Evolutionary conservation across 2,113 vertebrate genomes (phyloP).

Genomic region (Hippoglossus stenolepis): DNA sequence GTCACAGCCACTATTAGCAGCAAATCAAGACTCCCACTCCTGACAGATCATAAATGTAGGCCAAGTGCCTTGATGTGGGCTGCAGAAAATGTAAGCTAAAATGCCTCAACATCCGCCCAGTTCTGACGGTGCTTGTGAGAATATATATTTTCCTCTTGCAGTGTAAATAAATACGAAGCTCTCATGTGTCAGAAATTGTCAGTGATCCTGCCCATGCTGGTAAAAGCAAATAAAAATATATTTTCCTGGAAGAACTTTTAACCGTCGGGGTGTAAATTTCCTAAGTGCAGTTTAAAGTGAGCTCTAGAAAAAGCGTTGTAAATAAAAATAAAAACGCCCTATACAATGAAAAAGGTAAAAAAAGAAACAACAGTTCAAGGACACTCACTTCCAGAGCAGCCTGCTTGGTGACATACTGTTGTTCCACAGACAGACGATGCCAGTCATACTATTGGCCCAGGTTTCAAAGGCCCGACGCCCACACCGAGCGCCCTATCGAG

Average conservation of each 20-base stretch:
- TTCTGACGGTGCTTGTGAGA: not conserved
- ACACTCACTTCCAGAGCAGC: conserved; percentile 47
- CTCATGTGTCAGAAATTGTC: conserved; percentile 13
- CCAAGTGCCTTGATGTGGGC: not conserved
- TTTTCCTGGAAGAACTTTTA: conserved; percentile 22
- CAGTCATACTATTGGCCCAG: conserved; percentile 53
- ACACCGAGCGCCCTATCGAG: conserved; percentile 37
- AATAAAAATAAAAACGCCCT: conserved; percentile 16
- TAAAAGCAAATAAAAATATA: not conserved
- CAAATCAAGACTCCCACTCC: conserved; percentile 11
- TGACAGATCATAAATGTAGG: conserved; percentile 1
- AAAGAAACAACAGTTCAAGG: conserved; percentile 69
- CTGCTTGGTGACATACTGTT: conserved; percentile 40
- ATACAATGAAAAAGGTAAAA: conserved; percentile 19
- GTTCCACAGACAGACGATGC: conserved; percentile 48
- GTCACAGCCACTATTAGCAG: conserved; percentile 10
- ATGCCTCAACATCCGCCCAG: conserved; percentile 3
- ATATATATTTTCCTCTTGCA: not conserved
- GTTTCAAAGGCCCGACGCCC: conserved; percentile 62
- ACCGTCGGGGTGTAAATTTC: conserved; percentile 43
- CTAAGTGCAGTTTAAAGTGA: conserved; percentile 32
- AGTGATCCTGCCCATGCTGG: not conserved
- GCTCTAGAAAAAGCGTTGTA: conserved; percentile 16
- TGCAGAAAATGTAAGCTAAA: conserved; percentile 1
- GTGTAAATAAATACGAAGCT: conserved; percentile 15